Percentiles rank a stretch among this genome's conserved stretches.
Conservation (phyloP, 2,888 invertebrate species). For the Callyntrura guangdongensis region DNA sequence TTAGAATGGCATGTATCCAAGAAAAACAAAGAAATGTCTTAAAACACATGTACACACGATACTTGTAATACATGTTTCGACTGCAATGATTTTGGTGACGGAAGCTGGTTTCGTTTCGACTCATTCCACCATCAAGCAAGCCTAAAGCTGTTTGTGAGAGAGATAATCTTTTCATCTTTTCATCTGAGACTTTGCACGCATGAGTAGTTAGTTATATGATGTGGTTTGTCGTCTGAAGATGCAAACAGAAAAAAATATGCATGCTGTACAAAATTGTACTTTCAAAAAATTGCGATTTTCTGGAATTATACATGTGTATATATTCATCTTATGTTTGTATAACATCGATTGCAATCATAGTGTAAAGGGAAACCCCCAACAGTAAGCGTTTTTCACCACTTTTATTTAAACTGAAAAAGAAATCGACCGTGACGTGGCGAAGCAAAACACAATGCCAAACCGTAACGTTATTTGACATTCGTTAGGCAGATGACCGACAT, state of each 20-base stretch:
- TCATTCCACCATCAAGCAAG: not conserved
- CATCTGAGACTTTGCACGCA: not conserved
- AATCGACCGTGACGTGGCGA: not conserved
- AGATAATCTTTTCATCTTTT: slow-evolving; percentile 1
- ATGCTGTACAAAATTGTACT: not conserved
- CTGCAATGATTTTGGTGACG: not conserved
- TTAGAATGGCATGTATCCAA: slow-evolving; percentile 46
- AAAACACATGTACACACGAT: slow-evolving; percentile 15
- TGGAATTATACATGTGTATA: not conserved
- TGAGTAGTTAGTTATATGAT: not conserved
- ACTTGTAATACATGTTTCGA: not conserved
- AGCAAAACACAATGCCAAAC: not conserved
- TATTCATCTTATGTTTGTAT: not conserved
- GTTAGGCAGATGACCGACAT: slow-evolving; percentile 18
- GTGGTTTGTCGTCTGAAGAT: not conserved
- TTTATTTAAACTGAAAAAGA: not conserved
- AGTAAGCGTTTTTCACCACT: too few species aligned
- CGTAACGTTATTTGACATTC: slow-evolving; percentile 2
- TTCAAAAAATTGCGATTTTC: not conserved
- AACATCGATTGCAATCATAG: too few species aligned
- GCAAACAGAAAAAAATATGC: not conserved
- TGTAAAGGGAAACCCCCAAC: too few species aligned
- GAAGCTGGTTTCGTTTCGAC: slow-evolving; percentile 3
- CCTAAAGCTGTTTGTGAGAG: not conserved
- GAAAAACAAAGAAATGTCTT: slow-evolving; percentile 46